phyloP scores from a whole-genome alignment of 2,113 vertebrate species.

The Barnardius zonarius region DNA sequence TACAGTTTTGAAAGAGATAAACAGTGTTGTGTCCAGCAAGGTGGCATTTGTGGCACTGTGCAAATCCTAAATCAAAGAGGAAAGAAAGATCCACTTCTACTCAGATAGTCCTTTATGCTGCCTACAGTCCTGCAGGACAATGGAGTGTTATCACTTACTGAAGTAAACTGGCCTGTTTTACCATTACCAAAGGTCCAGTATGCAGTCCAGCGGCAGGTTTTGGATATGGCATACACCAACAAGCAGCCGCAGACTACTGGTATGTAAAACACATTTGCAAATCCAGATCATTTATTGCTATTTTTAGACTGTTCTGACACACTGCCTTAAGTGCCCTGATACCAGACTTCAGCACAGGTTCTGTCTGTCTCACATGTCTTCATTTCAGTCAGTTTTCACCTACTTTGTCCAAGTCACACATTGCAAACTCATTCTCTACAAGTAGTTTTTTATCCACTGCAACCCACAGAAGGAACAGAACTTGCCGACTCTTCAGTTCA shows the following conservation, averaged over 20 bases:
- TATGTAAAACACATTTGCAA: background rate
- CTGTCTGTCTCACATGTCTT: background rate
- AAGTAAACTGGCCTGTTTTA: background rate
- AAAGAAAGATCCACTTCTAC: background rate
- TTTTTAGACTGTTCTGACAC: background rate
- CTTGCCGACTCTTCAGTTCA: background rate
- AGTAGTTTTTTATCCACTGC: background rate
- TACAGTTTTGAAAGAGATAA: background rate
- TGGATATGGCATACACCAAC: background rate
- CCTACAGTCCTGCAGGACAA: background rate
- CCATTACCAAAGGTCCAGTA: background rate
- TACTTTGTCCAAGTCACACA: background rate
- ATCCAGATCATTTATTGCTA: background rate
- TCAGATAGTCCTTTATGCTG: background rate
- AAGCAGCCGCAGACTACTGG: background rate
- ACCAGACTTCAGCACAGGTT: background rate
- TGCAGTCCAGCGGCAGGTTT: background rate
- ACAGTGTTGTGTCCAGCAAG: background rate
- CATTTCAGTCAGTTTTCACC: background rate
- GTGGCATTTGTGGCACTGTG: background rate
- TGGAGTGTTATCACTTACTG: background rate
- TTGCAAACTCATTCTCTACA: background rate
- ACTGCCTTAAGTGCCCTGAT: background rate
- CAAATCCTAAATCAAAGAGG: background rate
- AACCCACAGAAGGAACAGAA: background rate